phyloP scores from a whole-genome alignment of 2,797 vertebrate species.

The Galago senegalensis region DNA sequence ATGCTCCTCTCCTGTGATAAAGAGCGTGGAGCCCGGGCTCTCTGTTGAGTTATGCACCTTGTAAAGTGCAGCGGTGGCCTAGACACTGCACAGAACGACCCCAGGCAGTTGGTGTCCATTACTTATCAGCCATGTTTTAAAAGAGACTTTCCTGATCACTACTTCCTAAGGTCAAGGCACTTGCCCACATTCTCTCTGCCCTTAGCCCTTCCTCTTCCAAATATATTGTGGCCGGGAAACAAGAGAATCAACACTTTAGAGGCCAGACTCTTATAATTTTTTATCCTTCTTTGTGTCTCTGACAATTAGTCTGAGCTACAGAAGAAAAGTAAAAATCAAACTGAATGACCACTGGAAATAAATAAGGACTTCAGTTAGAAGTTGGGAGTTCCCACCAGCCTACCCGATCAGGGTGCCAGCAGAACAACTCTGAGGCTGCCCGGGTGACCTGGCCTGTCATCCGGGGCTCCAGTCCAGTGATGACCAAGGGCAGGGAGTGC shows the following conservation, averaged over 20 bases:
- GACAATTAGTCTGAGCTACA: not conserved
- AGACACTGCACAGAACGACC: not conserved
- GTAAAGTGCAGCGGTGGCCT: fast-evolving
- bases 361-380: not conserved
- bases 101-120: fast-evolving
- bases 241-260: not conserved
- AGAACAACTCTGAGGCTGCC: fast-evolving
- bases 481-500: not conserved
- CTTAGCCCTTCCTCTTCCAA: not conserved
- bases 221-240: not conserved
- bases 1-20: not conserved
- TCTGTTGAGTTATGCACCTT: fast-evolving
- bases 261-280: not conserved
- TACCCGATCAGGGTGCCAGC: not conserved
- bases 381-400: not conserved
- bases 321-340: not conserved
- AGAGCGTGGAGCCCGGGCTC: fast-evolving
- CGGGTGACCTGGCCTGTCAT: no score
- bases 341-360: not conserved
- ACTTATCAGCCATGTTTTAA: not conserved
- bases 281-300: not conserved
- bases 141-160: not conserved
- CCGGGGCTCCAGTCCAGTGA: fast-evolving
- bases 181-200: not conserved
- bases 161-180: not conserved